Evolutionary conservation across 2,888 invertebrate genomes (phyloP).

Genomic region (Drosophila stalkeri): DNA sequence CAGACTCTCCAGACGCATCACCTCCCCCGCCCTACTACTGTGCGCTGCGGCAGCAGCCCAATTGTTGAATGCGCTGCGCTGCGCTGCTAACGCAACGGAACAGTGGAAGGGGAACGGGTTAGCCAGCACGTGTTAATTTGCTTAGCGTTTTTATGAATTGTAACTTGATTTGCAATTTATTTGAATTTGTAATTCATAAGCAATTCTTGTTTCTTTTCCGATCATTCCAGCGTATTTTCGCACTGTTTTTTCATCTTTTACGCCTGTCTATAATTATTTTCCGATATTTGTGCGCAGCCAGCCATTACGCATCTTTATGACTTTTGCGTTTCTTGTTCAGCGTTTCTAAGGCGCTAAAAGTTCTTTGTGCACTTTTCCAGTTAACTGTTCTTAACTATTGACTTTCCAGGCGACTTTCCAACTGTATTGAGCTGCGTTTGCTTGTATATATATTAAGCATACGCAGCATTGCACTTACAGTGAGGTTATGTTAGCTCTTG

Average conservation of each 20-base stretch:
- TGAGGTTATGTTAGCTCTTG: not conserved
- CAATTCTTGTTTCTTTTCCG: conserved; percentile 4
- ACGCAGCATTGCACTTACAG: not conserved
- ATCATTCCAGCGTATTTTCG: not conserved
- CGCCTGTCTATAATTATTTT: conserved; percentile 77
- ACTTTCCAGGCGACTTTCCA: not conserved
- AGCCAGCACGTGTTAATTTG: conserved; percentile 48
- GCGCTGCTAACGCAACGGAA: conserved; percentile 45
- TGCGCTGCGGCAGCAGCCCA: conserved; percentile 45
- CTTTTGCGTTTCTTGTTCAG: conserved; percentile 63
- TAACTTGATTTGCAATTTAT: conserved; percentile 8
- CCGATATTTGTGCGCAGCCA: conserved; percentile 84
- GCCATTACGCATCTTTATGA: conserved; percentile 85
- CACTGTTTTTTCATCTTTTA: conserved; percentile 2
- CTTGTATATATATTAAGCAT: not conserved
- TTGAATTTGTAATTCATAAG: not conserved
- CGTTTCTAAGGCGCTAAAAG: conserved; percentile 25
- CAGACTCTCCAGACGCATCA: conserved; percentile 38
- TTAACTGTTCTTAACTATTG: not conserved
- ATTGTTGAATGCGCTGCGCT: conserved; percentile 75
- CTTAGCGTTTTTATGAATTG: not conserved
- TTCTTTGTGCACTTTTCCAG: conserved; percentile 35
- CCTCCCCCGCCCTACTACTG: not conserved
- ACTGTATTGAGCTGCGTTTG: not conserved
- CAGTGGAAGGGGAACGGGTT: conserved; percentile 22